Evolutionary conservation across 1,140 invertebrate genomes (phyloP).

Genomic region (Phthorimaea operculella): DNA sequence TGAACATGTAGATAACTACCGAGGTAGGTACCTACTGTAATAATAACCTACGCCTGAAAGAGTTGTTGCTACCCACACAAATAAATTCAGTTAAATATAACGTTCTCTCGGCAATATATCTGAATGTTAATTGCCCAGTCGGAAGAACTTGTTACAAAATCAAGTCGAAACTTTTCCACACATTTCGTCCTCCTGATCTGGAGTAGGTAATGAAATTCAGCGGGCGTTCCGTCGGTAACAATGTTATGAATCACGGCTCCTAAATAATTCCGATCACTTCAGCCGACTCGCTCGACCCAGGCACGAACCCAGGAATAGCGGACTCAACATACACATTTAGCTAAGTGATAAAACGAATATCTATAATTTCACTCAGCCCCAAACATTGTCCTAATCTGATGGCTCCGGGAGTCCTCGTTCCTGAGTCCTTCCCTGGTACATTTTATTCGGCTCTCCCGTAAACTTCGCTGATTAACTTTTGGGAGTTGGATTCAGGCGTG

Average conservation of each 20-base stretch:
- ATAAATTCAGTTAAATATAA: no score
- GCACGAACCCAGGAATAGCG: not conserved
- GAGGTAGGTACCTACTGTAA: no score
- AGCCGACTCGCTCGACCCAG: conserved; percentile 15
- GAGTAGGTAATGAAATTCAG: not conserved
- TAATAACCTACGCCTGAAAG: no score
- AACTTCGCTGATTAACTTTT: conserved; percentile 43
- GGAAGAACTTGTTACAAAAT: not conserved
- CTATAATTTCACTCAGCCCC: not conserved
- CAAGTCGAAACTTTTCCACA: not conserved
- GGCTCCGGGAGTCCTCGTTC: not conserved
- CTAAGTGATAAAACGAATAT: no score
- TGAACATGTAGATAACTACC: no score
- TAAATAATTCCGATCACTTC: conserved; percentile 44
- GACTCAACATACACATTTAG: no score
- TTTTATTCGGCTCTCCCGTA: conserved; percentile 24
- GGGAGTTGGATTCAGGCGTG: conserved; percentile 29
- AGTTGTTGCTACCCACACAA: no score
- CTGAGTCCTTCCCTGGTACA: not conserved
- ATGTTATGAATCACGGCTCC: conserved; percentile 20
- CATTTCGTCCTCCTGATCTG: not conserved
- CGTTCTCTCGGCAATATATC: no score
- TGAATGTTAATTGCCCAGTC: no score
- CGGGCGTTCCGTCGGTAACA: conserved; percentile 8
- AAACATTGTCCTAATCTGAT: not conserved